Evolutionary conservation across 1,140 invertebrate genomes (phyloP).

Genomic region (Drosophila azteca): DNA sequence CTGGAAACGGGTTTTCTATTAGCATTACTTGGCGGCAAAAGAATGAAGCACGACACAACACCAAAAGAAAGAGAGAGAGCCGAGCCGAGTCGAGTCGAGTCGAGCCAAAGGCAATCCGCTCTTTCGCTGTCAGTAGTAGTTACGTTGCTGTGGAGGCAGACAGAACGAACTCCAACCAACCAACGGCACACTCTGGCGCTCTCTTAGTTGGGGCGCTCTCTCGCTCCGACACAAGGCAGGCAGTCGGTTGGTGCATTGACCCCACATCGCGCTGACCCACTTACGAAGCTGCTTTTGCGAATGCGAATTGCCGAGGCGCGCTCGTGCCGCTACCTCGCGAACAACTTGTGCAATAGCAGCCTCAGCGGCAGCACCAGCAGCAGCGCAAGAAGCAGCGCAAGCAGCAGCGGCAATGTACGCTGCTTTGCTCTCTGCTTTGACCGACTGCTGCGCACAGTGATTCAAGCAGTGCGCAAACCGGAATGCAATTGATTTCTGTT

Average conservation of each 20-base stretch:
- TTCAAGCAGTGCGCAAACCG: too few relatives aligned
- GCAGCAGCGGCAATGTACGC: conserved; percentile 8
- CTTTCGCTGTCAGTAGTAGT: conserved; percentile 12
- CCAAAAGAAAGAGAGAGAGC: conserved; percentile 15
- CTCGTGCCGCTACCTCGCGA: conserved; percentile 59
- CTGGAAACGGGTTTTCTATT: conserved; percentile 64
- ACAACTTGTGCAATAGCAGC: conserved; percentile 74
- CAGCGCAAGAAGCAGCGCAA: too few relatives aligned
- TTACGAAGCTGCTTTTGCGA: conserved; percentile 78
- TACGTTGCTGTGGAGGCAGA: too few relatives aligned
- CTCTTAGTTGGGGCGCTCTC: conserved; percentile 26
- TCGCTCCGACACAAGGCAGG: conserved; percentile 42
- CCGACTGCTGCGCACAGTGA: neutral
- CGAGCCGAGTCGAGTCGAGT: too few relatives aligned
- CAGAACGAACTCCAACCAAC: too few relatives aligned
- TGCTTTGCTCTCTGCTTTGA: conserved; percentile 8
- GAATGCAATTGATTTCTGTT: too few relatives aligned
- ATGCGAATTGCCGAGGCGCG: conserved; percentile 61
- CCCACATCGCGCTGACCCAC: conserved; percentile 78
- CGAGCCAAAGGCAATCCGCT: conserved; percentile 12
- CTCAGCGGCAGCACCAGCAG: conserved; percentile 24
- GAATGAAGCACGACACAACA: conserved; percentile 39
- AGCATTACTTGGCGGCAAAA: conserved; percentile 70
- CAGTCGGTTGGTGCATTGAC: conserved; percentile 71
- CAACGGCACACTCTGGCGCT: conserved; percentile 4